A percentile compares a stretch with the other conserved stretches of the same genome.
phyloP scores from a whole-genome alignment of 2,797 vertebrate species.

The Gallinago stenura region DNA sequence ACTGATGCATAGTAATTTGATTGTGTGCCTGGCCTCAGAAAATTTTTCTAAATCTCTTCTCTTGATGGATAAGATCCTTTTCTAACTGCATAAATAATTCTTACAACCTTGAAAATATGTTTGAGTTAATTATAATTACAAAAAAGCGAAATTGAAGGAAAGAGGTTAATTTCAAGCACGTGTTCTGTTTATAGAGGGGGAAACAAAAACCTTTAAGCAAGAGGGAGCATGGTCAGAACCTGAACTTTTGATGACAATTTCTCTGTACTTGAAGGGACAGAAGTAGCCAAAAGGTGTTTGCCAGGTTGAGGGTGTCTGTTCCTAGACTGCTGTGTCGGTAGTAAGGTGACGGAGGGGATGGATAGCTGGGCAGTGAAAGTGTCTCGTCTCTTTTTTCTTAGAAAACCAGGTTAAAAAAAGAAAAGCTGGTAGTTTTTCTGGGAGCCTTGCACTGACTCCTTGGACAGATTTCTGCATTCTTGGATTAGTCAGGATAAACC shows the following conservation, averaged over 20 bases:
- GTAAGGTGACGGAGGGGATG: not conserved
- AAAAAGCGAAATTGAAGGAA: not conserved
- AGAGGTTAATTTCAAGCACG: not conserved
- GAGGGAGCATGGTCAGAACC: not conserved
- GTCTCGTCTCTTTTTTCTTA: not conserved
- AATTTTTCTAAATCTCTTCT: not conserved
- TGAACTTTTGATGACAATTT: not conserved
- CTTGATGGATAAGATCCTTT: not conserved
- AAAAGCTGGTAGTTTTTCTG: not conserved
- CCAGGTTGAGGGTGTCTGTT: not conserved
- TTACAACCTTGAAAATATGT: not conserved
- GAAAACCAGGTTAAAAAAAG: not conserved
- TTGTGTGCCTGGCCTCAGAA: not conserved
- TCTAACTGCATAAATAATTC: not conserved
- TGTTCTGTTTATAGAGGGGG: rapidly evolving
- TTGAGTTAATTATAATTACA: not conserved
- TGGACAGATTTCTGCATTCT: not conserved
- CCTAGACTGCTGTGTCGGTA: not conserved
- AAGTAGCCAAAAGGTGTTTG: not conserved
- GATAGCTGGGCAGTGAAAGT: not conserved
- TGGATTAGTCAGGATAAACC: conserved; percentile 22
- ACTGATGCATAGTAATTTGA: not conserved
- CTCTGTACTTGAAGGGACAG: not conserved
- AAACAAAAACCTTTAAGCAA: not conserved
- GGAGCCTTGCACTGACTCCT: not conserved